phyloP scores from a whole-genome alignment of 2,797 vertebrate species.

The Anas flavirostris region DNA sequence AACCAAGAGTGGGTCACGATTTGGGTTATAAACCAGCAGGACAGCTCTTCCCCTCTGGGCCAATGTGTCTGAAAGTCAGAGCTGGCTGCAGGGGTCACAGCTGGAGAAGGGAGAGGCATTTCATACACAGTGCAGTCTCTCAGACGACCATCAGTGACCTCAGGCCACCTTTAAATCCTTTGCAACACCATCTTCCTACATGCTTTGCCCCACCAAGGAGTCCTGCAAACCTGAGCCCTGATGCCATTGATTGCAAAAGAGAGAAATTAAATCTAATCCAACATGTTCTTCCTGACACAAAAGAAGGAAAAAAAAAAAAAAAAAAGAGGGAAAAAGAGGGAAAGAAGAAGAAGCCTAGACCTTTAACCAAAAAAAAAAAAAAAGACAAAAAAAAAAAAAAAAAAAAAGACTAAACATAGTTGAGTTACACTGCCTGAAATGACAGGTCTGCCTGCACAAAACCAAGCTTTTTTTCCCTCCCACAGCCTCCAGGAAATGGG shows the following conservation, averaged over 20 bases:
- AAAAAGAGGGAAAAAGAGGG: not conserved
- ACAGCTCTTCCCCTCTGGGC: not conserved
- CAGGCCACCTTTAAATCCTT: not conserved
- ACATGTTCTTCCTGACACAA: fast-evolving
- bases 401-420: not conserved
- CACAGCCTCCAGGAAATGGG: not conserved
- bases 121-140: not conserved
- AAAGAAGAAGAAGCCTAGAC: not conserved
- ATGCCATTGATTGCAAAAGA: not conserved
- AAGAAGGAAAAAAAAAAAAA: not conserved
- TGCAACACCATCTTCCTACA: not conserved
- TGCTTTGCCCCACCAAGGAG: not conserved
- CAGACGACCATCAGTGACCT: not conserved
- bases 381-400: not conserved
- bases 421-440: not conserved
- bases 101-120: fast-evolving
- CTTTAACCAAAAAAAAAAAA: not conserved
- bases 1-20: not conserved
- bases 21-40: not conserved
- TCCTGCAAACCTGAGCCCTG: not conserved
- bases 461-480: not conserved
- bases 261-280: not conserved
- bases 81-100: not conserved
- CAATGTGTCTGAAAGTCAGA: not conserved
- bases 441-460: not conserved